phyloP scores from a whole-genome alignment of 2,113 vertebrate species.

The Apodemus sylvaticus region DNA sequence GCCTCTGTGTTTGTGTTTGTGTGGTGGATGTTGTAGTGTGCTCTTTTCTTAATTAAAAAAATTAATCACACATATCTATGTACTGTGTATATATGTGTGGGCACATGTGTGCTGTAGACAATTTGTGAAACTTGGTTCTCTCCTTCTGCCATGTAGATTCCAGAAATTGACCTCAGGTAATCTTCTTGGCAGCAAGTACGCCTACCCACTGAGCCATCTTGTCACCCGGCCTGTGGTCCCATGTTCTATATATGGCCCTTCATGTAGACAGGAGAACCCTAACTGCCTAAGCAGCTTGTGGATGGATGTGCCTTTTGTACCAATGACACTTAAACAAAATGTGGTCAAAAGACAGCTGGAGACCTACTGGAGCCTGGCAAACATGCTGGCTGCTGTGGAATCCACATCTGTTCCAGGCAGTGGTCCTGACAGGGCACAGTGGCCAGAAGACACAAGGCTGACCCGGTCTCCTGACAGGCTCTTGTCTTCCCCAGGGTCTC shows the following conservation, averaged over 20 bases:
- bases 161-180: background rate
- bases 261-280: background rate
- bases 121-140: too few species aligned
- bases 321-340: slow-evolving; percentile 8
- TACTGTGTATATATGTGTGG: background rate
- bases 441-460: background rate
- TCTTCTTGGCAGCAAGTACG: background rate
- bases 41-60: background rate
- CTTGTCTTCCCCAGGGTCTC: slow-evolving; percentile 29
- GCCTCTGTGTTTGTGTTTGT: background rate
- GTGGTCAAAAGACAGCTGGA: background rate
- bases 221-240: background rate
- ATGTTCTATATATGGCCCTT: background rate
- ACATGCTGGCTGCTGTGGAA: background rate
- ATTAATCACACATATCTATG: background rate
- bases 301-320: background rate
- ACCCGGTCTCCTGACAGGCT: background rate
- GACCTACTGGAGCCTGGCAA: background rate
- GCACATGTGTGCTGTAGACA: background rate
- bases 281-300: background rate
- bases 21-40: background rate
- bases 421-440: background rate
- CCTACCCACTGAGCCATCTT: background rate
- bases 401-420: background rate
- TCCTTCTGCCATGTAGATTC: background rate